Conservation (phyloP, 2,888 invertebrate species). For the Phasia obesa region DNA sequence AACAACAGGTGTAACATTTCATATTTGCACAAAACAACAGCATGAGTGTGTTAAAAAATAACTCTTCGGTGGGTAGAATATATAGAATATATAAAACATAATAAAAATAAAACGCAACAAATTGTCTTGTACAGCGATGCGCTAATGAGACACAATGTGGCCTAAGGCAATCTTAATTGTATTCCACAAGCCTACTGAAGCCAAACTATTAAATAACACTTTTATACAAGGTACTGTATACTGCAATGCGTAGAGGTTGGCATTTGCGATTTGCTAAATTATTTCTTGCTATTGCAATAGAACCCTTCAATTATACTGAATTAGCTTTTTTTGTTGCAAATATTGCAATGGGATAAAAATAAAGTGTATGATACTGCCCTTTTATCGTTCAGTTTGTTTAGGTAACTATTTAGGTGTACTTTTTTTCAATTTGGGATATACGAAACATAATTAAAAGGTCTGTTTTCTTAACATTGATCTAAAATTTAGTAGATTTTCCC, state of each 20-base stretch:
- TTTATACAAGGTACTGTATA: not conserved
- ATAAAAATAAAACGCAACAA: slow-evolving; percentile 8
- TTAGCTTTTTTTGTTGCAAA: too few species aligned
- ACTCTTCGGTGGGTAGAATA: not conserved
- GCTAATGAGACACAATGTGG: slow-evolving; percentile 60
- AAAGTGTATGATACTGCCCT: too few species aligned
- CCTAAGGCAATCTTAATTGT: slow-evolving; percentile 36
- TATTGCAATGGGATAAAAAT: too few species aligned
- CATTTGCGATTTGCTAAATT: too few species aligned
- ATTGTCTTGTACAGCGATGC: slow-evolving; percentile 38
- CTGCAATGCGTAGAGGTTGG: not conserved
- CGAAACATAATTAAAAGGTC: too few species aligned
- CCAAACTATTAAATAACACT: not conserved
- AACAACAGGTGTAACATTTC: slow-evolving; percentile 60
- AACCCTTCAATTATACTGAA: too few species aligned
- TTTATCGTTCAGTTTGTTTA: too few species aligned
- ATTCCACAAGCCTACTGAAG: slow-evolving; percentile 41
- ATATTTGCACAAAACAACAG: not conserved
- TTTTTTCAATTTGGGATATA: too few species aligned
- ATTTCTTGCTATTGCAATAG: not conserved
- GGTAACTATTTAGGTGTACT: too few species aligned
- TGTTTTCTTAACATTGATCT: too few species aligned
- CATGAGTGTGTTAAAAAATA: not conserved
- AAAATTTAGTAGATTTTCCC: too few species aligned
- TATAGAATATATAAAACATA: slow-evolving; percentile 8